Evolutionary conservation across 2,113 vertebrate genomes (phyloP), one percentile per base, ranked within the genome.

Genomic region (Callorhinus ursinus): DNA sequence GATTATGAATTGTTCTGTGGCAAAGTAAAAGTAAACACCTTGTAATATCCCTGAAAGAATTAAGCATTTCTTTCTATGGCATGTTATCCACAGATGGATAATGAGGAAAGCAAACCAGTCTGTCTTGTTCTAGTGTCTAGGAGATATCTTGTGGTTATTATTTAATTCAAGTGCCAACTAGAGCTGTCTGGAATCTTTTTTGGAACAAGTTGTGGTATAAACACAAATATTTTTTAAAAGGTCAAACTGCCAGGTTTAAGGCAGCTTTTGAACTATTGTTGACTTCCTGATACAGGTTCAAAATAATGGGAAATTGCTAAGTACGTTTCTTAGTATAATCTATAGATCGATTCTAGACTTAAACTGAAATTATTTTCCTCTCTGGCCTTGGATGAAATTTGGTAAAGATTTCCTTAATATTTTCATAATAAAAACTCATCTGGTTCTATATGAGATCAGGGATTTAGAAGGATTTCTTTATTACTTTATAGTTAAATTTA

Each of bases 61-160:
- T 84, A 79, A 96, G 15, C 22, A 81, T 95, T 97, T 96, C 77
- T 89, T 91, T 26, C 36, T 69, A 46, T 63, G 69, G 19, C 80
- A 61, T 93, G 28, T 77, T 97, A 90, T 90, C 88, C 82, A 79
- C 57, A 88, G 65, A 42, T 94, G 81, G 81, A 94, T 88, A 95
- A 97, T 61, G 22, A 95, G 63, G 55, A 79, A 85, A 82, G 59
- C 63, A 94, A 98, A 96, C 93, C 71, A 49, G 96, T 96, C 51
- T 95, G 80, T 94, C 94, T 88, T 93, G 90, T 95, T 95, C 69
- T 76, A 85, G 63, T 49, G 63, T 69, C 65, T 67, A 36, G 13
- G 53, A 97, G 22, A 90, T 53, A 87, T 13, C 39, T 88, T 49
- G 63, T 21, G 71, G 42, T 83, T 92, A 81, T 79, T 61, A 42